Evolutionary conservation across 2,113 vertebrate species (phyloP).

Genomic region (Protobothrops flavoviridis): DNA sequence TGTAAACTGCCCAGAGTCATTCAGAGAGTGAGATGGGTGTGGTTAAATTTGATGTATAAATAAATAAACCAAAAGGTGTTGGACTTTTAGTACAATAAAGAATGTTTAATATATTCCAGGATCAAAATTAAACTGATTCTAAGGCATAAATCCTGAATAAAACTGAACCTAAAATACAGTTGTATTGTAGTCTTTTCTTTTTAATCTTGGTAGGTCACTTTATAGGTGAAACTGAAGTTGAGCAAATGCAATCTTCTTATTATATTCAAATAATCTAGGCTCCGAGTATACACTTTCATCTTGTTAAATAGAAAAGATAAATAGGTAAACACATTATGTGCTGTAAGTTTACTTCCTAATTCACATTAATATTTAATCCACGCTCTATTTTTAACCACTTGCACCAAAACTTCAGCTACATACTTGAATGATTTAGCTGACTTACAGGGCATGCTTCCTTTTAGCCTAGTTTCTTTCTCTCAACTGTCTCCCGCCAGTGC

Average conservation of each 20-base stretch:
- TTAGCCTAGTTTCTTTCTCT: constrained; percentile 55
- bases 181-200: background rate
- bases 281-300: constrained; percentile 1
- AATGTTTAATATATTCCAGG: background rate
- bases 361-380: constrained; percentile 54
- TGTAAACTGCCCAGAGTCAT: background rate
- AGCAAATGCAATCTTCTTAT: background rate
- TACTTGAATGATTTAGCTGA: constrained; percentile 50
- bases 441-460: constrained; percentile 49
- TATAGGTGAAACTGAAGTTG: background rate
- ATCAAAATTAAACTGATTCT: background rate
- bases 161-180: background rate
- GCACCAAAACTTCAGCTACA: constrained; percentile 46
- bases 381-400: constrained; percentile 50
- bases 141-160: background rate
- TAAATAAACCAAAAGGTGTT: background rate
- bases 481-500: constrained; percentile 27
- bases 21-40: background rate
- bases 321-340: constrained; percentile 32
- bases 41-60: background rate
- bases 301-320: constrained; percentile 21
- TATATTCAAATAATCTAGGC: constrained; percentile 19
- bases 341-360: constrained; percentile 13
- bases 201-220: background rate
- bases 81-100: background rate